Base-by-base conservation (phyloP, 2,888 invertebrate genomes). In the Philhelius pedissequus region DNA sequence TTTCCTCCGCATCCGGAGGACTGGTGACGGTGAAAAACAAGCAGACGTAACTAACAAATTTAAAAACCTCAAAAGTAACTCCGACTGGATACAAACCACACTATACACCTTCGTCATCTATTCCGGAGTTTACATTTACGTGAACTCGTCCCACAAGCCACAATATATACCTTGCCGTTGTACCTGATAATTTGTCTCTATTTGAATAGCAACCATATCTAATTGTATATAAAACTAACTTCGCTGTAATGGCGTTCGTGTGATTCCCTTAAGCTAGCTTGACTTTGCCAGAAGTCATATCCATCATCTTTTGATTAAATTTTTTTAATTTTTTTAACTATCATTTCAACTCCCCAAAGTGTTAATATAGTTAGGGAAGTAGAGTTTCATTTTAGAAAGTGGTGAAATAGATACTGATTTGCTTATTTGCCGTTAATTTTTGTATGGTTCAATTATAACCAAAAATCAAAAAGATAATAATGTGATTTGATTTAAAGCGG, bases 241-340 rank as follows among this genome's bases (percentile, higher is more conserved):
- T 20, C 30, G 30, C 20, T 64, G 9, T 45, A 6, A 30, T 54
- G n/a, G 27, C 4, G n/a, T 60, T 11, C 1, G 4, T 38, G 13
- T 13, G 54, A 50, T 77, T 69, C 73, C 70, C 73, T 70, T 64
- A 66, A 82, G 71, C 58, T 64, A 56, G 64, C 69, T 78, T 66
- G 52, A 27, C 62, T 68, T 73, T 68, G 74, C 74, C 74, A 78
- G 74, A 70, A 78, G 56, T 78, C 74, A 83, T 70, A 78, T 70
- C 35, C 78, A 50, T 56, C 54, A 73, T 77, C 71, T 48, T 66
- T 50, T 68, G 69, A 68, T 62, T 62, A 52, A 73, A 62, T 40
- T 43, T 60, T 22, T 27, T 56, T 62, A 15, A 62, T 60, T 79
- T 73, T 56, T 22, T 76, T 71, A 62, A 56, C 48, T 48, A 66